A percentile compares a stretch with the other conserved stretches of the same genome.
phyloP scores from a whole-genome alignment of 2,797 vertebrate species.

The Sebastolobus alascanus region DNA sequence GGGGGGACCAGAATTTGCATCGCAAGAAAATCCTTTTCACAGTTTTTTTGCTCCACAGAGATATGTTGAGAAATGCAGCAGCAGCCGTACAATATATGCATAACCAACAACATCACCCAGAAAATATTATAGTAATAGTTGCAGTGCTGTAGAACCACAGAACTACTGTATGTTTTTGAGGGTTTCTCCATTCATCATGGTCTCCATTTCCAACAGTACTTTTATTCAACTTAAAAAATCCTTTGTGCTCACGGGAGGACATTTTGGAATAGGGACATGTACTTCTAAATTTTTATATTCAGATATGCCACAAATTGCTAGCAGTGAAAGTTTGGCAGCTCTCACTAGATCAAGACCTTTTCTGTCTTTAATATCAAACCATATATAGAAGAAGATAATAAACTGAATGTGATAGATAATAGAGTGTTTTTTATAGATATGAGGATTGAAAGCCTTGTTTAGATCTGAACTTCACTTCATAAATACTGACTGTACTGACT shows the following conservation, averaged over 20 bases:
- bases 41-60: not conserved
- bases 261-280: not conserved
- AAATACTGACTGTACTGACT: conserved; percentile 20
- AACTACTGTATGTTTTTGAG: not conserved
- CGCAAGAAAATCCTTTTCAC: conserved; percentile 4
- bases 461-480: conserved; percentile 18
- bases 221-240: too few species aligned
- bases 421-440: conserved; percentile 2
- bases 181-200: not conserved
- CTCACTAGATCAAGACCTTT: not conserved
- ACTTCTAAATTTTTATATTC: not conserved
- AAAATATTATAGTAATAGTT: not conserved
- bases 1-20: conserved; percentile 9
- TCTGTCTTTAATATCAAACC: not conserved
- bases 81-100: not conserved
- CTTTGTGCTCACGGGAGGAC: not conserved
- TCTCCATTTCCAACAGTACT: not conserved
- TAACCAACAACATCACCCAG: not conserved
- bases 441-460: conserved; percentile 17
- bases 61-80: not conserved
- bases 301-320: not conserved
- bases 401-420: not conserved
- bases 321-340: not conserved
- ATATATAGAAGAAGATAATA: conserved; percentile 1
- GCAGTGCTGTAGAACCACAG: not conserved